Percentiles rank a stretch among this genome's conserved stretches.
Evolutionary conservation across 2,888 invertebrate species (phyloP).

Genomic region (Ellobium chinense): DNA sequence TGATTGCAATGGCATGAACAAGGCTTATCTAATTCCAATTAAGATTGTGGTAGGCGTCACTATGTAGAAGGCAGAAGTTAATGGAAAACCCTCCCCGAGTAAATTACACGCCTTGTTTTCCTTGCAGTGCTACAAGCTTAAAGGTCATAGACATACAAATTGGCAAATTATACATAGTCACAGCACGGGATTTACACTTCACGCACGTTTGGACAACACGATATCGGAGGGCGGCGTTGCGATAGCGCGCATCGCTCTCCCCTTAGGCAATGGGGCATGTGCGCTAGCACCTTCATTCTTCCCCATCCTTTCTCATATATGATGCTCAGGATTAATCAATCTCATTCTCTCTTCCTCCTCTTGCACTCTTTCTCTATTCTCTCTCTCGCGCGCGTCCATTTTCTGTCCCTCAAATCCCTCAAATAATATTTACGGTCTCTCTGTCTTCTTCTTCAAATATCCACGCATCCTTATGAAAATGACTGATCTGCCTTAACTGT

Average conservation of each 20-base stretch:
- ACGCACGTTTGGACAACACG: not conserved
- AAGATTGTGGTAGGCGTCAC: not conserved
- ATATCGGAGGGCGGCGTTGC: not conserved
- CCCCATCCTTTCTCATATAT: too few species aligned
- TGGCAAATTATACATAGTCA: constrained; percentile 31
- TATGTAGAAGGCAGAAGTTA: not conserved
- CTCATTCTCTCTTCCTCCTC: too few species aligned
- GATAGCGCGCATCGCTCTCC: not conserved
- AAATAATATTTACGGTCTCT: too few species aligned
- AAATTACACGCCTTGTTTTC: constrained; percentile 29
- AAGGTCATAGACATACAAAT: constrained; percentile 24
- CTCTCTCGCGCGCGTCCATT: too few species aligned
- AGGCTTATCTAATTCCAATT: constrained; percentile 31
- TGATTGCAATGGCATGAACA: not conserved
- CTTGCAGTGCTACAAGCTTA: not conserved
- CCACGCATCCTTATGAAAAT: too few species aligned
- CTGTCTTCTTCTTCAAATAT: too few species aligned
- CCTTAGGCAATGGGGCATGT: too few species aligned
- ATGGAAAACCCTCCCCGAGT: not conserved
- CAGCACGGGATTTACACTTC: not conserved
- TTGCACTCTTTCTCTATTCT: too few species aligned
- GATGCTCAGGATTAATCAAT: too few species aligned
- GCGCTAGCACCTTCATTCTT: too few species aligned
- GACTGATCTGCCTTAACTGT: too few species aligned
- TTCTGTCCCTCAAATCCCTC: too few species aligned